Evolutionary conservation across 2,888 invertebrate genomes (phyloP), one percentile per base, ranked within the genome.

Genomic region (Sympetrum striolatum): DNA sequence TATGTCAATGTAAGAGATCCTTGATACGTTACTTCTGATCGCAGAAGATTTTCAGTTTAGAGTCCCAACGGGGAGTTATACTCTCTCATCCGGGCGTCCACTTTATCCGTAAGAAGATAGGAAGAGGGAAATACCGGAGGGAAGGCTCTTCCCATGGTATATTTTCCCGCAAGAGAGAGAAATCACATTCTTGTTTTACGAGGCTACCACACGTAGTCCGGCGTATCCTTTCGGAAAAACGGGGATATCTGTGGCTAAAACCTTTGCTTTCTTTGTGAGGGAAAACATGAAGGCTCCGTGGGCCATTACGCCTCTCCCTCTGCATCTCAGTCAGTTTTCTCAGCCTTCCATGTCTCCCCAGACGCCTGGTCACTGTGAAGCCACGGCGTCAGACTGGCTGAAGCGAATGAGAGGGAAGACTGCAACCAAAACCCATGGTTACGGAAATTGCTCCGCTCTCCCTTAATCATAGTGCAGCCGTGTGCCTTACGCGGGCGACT

Each of bases 381-480:
- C 48, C 4, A 48, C 31, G 73, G 73, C 73, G 73, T 73, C 73
- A 73, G 73, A 73, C 73, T 73, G 73, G 73, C 44, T n/a, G 81
- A 44, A 81, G 82, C 31, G 53, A 35, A 53, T 53, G 82, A 53
- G 39, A 44, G 5, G 82, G 82, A 31, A 14, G n/a, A n/a, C 31
- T 82, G 82, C 82, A 48, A 82, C 82, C 82, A 82, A 82, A 82
- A 82, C 82, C 82, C 82, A 53, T 82, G 53, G 48, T 82, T 82
- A 82, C 82, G 82, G 58, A 53, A 82, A 82, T 82, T 82, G 82
- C 82, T 53, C 82, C 82, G 31, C 82, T 82, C 53, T 82, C 53
- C 82, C 53, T 53, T 82, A 82, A 82, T 82, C 82, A 82, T 82
- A 82, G 82, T 82, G 82, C 31, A 82, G 10, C 82, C 82, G 82